These are phyloP conservation scores for Typhlomys cinereus DNA, from an alignment of 2,113 vertebrate species.

Conservation along the genomic window DNA sequence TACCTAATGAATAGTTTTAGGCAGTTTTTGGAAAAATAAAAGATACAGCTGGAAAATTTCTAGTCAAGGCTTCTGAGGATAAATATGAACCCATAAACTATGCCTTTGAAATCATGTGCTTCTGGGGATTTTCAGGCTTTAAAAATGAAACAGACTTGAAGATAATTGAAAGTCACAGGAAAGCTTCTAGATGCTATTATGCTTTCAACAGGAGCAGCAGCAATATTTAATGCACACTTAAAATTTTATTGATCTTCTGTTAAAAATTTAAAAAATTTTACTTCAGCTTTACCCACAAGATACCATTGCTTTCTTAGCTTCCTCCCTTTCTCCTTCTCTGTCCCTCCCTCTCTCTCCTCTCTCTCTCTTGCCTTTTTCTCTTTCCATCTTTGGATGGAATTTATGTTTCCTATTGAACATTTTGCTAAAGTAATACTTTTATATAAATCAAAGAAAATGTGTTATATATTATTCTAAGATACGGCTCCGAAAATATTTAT, in stretches of 20 bases:
- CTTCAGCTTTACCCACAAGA: conserved; percentile 3
- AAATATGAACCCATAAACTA: conserved; percentile 19
- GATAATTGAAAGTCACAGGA: conserved; percentile 46
- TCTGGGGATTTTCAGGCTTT: conserved; percentile 43
- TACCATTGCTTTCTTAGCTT: neutral
- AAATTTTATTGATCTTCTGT: conserved; percentile 32
- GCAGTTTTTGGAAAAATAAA: conserved; percentile 17
- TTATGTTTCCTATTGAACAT: conserved; percentile 39
- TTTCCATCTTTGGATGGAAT: conserved; percentile 27
- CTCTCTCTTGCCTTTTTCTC: neutral
- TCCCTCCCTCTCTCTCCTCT: no score
- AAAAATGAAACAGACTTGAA: conserved; percentile 44
- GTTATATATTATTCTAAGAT: conserved; percentile 26
- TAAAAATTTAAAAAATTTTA: neutral
- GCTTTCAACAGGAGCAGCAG: conserved; percentile 47
- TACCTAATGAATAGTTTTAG: neutral
- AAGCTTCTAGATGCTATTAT: conserved; percentile 32
- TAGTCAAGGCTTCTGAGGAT: conserved; percentile 10
- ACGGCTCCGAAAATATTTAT: conserved; percentile 15
- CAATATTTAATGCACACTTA: conserved; percentile 49
- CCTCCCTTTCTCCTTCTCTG: neutral
- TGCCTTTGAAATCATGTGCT: conserved; percentile 5
- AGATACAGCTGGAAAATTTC: neutral
- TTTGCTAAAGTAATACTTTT: conserved; percentile 22
- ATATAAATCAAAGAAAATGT: conserved; percentile 1